A percentile compares a stretch with the other conserved stretches of the same genome.
Conservation (phyloP, 1,140 invertebrate genomes). For the Nilaparvata lugens region DNA sequence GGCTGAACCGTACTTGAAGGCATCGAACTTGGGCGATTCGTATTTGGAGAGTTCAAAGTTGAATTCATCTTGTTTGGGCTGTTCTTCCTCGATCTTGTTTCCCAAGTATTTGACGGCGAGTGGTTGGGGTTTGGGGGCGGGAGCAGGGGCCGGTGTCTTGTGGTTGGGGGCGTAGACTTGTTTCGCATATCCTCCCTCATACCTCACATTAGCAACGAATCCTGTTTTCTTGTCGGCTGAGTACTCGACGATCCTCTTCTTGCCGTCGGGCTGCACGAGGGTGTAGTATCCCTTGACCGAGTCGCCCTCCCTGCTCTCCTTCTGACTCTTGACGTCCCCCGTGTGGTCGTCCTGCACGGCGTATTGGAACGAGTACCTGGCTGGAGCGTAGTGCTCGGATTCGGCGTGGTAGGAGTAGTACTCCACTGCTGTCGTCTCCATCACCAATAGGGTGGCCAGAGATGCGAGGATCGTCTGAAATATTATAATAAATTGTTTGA, state of each 20-base stretch:
- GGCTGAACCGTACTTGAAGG: no score
- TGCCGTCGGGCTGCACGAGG: slow-evolving; percentile 28
- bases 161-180: slow-evolving; percentile 27
- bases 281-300: slow-evolving; percentile 22
- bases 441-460: no score
- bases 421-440: background rate
- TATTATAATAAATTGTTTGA: no score
- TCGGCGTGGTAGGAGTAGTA: background rate
- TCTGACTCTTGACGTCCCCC: slow-evolving; percentile 32
- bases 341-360: slow-evolving; percentile 31
- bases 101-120: no score
- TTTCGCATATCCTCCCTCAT: background rate
- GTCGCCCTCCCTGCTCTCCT: slow-evolving; percentile 27
- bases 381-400: slow-evolving; percentile 4
- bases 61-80: no score
- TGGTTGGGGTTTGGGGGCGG: no score
- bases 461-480: no score
- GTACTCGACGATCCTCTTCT: slow-evolving; percentile 28
- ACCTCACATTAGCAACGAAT: slow-evolving; percentile 16
- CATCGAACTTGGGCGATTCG: no score
- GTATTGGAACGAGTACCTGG: slow-evolving; percentile 32
- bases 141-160: slow-evolving; percentile 29
- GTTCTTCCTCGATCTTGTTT: no score
- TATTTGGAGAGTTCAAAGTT: no score
- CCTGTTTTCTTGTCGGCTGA: slow-evolving; percentile 27